Evolutionary conservation across 2,888 invertebrate genomes (phyloP).

Genomic region (Tinea trinotella): DNA sequence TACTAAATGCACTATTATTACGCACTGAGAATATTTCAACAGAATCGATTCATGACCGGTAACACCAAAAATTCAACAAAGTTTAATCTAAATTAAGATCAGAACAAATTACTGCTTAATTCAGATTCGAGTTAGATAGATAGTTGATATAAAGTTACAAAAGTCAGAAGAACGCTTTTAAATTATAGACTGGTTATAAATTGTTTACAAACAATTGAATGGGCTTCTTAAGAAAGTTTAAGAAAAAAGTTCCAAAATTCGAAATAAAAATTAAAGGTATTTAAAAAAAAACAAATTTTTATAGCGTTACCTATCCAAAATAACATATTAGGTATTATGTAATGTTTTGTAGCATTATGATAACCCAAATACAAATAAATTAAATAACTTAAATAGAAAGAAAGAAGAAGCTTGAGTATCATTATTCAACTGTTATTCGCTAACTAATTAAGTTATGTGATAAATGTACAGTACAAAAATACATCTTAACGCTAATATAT

Average conservation of each 20-base stretch:
- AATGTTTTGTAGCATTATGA: conserved; percentile 10
- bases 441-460: neutral
- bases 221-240: too few relatives aligned
- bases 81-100: too few relatives aligned
- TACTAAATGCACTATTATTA: neutral
- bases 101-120: too few relatives aligned
- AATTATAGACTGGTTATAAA: too few relatives aligned
- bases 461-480: conserved; percentile 9
- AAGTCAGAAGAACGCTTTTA: too few relatives aligned
- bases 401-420: conserved; percentile 6
- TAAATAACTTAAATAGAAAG: conserved; percentile 1
- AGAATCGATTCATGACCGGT: too few relatives aligned
- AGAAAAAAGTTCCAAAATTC: neutral
- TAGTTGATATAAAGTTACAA: too few relatives aligned
- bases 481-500: neutral
- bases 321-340: conserved; percentile 7
- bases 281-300: neutral
- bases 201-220: too few relatives aligned
- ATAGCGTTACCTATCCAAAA: neutral
- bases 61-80: too few relatives aligned
- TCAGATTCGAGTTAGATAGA: too few relatives aligned
- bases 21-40: too few relatives aligned
- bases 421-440: conserved; percentile 1
- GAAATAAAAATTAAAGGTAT: neutral
- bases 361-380: conserved; percentile 17